Conservation (phyloP, 2,113 vertebrate genomes). For the Gorsachius goisagi region DNA sequence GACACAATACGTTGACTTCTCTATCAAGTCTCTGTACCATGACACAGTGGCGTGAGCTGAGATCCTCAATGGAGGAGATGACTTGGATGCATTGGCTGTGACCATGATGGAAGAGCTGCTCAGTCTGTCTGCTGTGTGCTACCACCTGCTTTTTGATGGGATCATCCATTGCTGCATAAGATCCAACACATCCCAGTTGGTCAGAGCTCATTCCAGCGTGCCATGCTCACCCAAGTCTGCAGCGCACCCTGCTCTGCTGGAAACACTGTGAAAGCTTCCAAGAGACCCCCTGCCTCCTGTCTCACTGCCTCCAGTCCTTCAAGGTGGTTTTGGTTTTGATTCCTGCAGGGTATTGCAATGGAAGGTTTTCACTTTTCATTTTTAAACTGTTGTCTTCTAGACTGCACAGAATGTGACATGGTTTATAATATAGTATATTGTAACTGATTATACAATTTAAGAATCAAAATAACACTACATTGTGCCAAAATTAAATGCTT, state of each 20-base stretch:
- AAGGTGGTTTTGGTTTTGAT: not conserved
- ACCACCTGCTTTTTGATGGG: not conserved
- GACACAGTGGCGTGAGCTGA: not conserved
- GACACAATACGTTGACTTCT: not conserved
- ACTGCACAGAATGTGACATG: not conserved
- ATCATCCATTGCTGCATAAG: not conserved
- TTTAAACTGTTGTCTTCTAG: not conserved
- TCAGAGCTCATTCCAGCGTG: not conserved
- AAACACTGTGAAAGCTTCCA: not conserved
- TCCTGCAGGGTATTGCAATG: not conserved
- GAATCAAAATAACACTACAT: not conserved
- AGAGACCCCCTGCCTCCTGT: not conserved
- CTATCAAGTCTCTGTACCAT: accelerated
- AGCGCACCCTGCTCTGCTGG: not conserved
- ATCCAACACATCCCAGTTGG: too few relatives aligned
- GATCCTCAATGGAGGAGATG: not conserved
- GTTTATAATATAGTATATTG: not conserved
- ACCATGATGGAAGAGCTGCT: not conserved
- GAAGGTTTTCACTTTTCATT: not conserved
- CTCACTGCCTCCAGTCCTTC: not conserved
- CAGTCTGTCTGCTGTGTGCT: not conserved
- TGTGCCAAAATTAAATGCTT: conserved; percentile 35
- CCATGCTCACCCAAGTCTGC: not conserved
- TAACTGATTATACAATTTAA: conserved; percentile 29
- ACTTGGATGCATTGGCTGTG: not conserved